Percentiles rank a stretch among this genome's conserved stretches.
Evolutionary conservation across 23 tunicate genomes (phyloP).

Genomic region (Botrylloides violaceus): DNA sequence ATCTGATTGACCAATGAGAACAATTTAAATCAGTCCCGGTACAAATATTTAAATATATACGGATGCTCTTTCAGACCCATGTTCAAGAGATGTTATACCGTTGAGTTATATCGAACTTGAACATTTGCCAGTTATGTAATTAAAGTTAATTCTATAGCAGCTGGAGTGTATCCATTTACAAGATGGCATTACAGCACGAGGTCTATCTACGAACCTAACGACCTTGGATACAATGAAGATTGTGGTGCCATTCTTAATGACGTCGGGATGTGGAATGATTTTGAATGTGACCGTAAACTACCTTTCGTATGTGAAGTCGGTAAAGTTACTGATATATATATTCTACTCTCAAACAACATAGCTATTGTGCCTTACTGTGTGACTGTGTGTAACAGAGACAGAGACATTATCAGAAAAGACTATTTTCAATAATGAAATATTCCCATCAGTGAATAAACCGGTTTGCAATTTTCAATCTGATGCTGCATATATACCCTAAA

Average conservation of each 20-base stretch:
- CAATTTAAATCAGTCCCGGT: no score
- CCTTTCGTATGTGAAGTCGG: conserved; percentile 70
- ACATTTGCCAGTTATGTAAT: neutral
- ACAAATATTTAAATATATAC: no score
- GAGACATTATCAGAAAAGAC: neutral
- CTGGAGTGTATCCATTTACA: conserved; percentile 62
- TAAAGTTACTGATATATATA: conserved; percentile 1
- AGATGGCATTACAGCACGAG: conserved; percentile 64
- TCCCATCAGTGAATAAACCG: neutral
- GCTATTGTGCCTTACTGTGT: neutral
- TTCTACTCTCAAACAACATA: neutral
- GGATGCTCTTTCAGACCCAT: no score
- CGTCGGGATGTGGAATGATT: conserved; percentile 67
- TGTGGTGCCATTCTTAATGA: conserved; percentile 44
- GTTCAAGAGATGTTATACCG: no score
- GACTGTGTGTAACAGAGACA: no score
- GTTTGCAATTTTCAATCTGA: neutral
- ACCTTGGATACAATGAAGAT: conserved; percentile 30
- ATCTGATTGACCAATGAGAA: no score
- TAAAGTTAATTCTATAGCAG: neutral
- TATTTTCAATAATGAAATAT: neutral
- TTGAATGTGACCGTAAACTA: conserved; percentile 27
- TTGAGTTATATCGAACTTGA: no score
- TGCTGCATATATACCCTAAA: no score
- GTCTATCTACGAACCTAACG: conserved; percentile 34